Evolutionary conservation across 1,140 invertebrate genomes (phyloP).

Genomic region (Stenopsyche tienmushanensis): DNA sequence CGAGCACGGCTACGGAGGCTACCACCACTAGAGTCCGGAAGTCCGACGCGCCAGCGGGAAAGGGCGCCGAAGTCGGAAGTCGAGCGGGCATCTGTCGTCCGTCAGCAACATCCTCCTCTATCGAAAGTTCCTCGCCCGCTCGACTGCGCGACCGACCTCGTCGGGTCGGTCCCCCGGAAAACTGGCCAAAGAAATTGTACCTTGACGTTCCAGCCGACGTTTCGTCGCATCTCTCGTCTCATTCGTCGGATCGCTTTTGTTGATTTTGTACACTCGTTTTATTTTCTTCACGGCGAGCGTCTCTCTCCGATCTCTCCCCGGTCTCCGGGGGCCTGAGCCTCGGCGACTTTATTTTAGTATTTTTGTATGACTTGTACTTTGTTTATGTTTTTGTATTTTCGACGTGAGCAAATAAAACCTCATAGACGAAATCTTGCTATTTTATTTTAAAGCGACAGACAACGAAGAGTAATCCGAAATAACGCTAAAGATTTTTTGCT

Average conservation of each 20-base stretch:
- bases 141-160: background rate
- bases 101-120: background rate
- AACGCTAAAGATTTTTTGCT: too few relatives aligned
- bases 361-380: slow-evolving; percentile 15
- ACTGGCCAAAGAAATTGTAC: slow-evolving; percentile 7
- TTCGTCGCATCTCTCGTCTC: background rate
- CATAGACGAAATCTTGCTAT: background rate
- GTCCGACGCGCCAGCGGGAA: background rate
- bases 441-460: background rate
- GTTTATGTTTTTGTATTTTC: slow-evolving; percentile 19
- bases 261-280: slow-evolving; percentile 15
- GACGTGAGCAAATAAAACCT: slow-evolving; percentile 14
- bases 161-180: background rate
- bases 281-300: background rate
- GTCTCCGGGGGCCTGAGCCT: background rate
- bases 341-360: slow-evolving; percentile 1
- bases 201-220: too few relatives aligned
- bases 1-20: slow-evolving; percentile 8
- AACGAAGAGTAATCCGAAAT: too few relatives aligned
- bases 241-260: slow-evolving; percentile 9
- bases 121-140: background rate
- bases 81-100: background rate
- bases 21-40: slow-evolving; percentile 3
- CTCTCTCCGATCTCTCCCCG: slow-evolving; percentile 6
- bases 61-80: background rate